Conservation (phyloP, 1,140 invertebrate species). For the Pachyrhynchus sulphureomaculatus region DNA sequence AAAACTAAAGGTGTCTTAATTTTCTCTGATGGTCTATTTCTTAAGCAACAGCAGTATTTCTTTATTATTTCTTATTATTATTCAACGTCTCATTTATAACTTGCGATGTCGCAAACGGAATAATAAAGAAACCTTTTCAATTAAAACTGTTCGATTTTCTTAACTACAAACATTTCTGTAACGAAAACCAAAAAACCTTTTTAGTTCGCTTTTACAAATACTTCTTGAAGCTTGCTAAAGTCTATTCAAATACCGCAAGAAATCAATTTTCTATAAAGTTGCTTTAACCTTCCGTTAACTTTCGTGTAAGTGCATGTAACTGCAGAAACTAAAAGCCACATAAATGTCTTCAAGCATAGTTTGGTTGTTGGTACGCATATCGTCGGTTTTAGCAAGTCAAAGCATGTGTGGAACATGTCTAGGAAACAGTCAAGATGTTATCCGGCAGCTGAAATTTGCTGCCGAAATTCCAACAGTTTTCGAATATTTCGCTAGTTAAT, state of each 20-base stretch:
- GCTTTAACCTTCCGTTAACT: slow-evolving; percentile 11
- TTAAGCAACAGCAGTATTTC: no score
- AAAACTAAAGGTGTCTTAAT: no score
- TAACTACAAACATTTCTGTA: no score
- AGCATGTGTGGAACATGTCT: not conserved
- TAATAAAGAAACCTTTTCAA: no score
- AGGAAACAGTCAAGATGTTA: not conserved
- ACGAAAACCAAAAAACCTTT: no score
- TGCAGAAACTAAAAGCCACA: slow-evolving; percentile 24
- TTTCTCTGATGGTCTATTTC: no score
- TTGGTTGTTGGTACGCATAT: slow-evolving; percentile 20
- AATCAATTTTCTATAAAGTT: slow-evolving; percentile 17
- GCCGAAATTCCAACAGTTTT: not conserved
- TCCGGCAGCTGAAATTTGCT: not conserved
- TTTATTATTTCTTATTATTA: no score
- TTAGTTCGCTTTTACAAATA: no score
- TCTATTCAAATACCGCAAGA: not conserved
- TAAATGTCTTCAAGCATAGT: slow-evolving; percentile 29
- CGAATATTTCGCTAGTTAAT: not conserved
- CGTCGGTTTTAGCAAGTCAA: slow-evolving; percentile 20
- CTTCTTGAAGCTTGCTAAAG: not conserved
- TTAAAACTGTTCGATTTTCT: no score
- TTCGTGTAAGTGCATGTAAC: slow-evolving; percentile 21
- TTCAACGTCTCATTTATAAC: no score
- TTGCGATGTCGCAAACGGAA: no score